phyloP scores from a whole-genome alignment of 53 echinoderm and acorn worm genomes.

The Actinopyga echinites region DNA sequence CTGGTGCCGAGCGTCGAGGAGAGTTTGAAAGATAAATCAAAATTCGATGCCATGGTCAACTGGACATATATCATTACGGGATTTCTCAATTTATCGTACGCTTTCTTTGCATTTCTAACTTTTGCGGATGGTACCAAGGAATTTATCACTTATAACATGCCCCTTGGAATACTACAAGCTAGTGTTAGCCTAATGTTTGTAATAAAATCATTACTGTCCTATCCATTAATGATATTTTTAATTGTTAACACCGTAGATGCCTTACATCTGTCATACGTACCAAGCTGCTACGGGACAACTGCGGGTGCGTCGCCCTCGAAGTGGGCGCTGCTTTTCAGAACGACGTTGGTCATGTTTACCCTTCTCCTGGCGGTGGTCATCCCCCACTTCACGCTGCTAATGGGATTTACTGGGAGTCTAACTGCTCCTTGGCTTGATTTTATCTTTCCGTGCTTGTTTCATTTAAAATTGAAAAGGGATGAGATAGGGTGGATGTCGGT shows the following conservation, averaged over 20 bases:
- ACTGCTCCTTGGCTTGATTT: constrained; percentile 96
- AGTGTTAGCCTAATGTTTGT: constrained; percentile 88
- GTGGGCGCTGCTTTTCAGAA: constrained; percentile 91
- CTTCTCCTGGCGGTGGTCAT: constrained; percentile 80
- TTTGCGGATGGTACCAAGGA: constrained; percentile 83
- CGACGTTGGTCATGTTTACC: constrained; percentile 73
- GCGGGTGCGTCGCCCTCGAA: constrained; percentile 63
- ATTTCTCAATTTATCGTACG: constrained; percentile 75
- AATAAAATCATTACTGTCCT: constrained; percentile 89
- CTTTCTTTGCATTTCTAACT: constrained; percentile 88
- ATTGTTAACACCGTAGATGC: constrained; percentile 86
- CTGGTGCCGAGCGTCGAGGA: constrained; percentile 96
- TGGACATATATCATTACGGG: constrained; percentile 82
- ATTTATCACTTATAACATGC: constrained; percentile 98
- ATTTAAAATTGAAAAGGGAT: constrained; percentile 71
- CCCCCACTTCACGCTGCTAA: constrained; percentile 89
- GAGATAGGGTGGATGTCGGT: constrained; percentile 55
- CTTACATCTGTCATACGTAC: constrained; percentile 72
- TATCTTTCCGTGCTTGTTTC: constrained; percentile 93
- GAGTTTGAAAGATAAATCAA: constrained; percentile 71
- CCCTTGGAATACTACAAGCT: constrained; percentile 70
- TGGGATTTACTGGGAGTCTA: constrained; percentile 92
- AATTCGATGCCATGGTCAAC: constrained; percentile 84
- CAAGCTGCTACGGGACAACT: constrained; percentile 68
- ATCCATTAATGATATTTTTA: constrained; percentile 92